Conservation (phyloP, 92 coral and sea anemone species). For the Zoanthus sociatus region DNA sequence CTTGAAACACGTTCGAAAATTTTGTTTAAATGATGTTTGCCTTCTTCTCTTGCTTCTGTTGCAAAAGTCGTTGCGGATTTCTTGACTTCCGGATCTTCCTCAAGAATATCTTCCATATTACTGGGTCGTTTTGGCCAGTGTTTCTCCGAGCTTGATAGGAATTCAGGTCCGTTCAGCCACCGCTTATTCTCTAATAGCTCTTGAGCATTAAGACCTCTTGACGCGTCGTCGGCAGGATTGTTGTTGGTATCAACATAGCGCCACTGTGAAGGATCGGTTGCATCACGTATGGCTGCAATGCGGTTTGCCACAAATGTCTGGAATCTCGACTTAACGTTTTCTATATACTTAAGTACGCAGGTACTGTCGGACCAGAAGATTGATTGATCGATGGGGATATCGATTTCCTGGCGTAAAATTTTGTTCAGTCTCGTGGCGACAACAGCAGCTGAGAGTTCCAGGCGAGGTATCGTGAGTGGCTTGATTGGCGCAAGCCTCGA, state of each 20-base stretch:
- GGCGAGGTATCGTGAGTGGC: not conserved
- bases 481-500: no score
- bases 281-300: not conserved
- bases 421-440: not conserved
- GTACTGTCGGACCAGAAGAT: conserved; percentile 11
- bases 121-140: conserved; percentile 38
- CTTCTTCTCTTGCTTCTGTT: no score
- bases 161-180: conserved; percentile 46
- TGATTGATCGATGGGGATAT: not conserved
- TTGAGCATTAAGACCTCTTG: conserved; percentile 32
- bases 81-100: conserved; percentile 1
- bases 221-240: conserved; percentile 49
- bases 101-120: not conserved
- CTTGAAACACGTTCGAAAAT: not conserved
- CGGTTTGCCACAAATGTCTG: conserved; percentile 15
- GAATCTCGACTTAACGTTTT: not conserved
- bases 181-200: conserved; percentile 12
- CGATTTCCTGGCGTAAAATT: not conserved
- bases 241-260: conserved; percentile 21
- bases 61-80: no score
- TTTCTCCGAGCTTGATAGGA: not conserved
- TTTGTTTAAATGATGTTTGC: not conserved
- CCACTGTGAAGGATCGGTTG: conserved; percentile 36
- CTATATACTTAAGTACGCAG: not conserved
- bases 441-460: conserved; percentile 28